Evolutionary conservation across 2,113 vertebrate genomes (phyloP).

Genomic region (Gallinago paraguaiae): DNA sequence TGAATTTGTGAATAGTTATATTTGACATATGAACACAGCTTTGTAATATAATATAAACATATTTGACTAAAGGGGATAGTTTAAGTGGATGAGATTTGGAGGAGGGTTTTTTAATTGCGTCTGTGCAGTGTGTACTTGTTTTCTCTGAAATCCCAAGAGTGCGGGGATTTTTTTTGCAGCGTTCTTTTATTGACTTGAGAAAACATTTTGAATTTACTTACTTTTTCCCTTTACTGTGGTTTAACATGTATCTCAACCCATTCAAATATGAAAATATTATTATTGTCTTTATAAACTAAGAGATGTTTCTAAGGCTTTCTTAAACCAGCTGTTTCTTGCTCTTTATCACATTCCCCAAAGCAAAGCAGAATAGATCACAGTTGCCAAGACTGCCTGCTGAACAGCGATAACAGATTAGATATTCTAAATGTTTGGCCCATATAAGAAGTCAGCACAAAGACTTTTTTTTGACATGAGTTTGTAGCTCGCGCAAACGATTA

Average conservation of each 20-base stretch:
- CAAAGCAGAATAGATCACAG: constrained; percentile 73
- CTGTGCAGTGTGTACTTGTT: constrained; percentile 53
- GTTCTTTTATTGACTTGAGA: constrained; percentile 61
- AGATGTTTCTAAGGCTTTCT: constrained; percentile 70
- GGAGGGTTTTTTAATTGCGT: background rate
- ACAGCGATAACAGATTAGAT: constrained; percentile 86
- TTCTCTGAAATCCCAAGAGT: constrained; percentile 52
- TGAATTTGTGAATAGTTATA: constrained; percentile 8
- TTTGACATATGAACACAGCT: constrained; percentile 12
- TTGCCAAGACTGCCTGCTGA: constrained; percentile 78
- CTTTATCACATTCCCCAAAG: constrained; percentile 83
- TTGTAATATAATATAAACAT: constrained; percentile 37
- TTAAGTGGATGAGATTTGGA: constrained; percentile 45
- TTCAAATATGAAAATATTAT: constrained; percentile 79
- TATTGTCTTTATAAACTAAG: constrained; percentile 78
- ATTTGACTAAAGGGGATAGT: constrained; percentile 9
- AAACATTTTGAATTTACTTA: constrained; percentile 71
- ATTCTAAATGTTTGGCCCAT: constrained; percentile 62
- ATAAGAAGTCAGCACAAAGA: constrained; percentile 39
- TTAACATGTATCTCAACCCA: constrained; percentile 63
- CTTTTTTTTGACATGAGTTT: constrained; percentile 24
- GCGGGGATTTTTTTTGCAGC: constrained; percentile 34
- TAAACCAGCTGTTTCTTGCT: constrained; percentile 80
- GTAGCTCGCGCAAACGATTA: constrained; percentile 2
- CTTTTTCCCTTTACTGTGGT: constrained; percentile 59